A percentile compares a stretch with the other conserved stretches of the same genome.
Evolutionary conservation across 2,113 vertebrate genomes (phyloP).

Genomic region (Mastomys natalensis): DNA sequence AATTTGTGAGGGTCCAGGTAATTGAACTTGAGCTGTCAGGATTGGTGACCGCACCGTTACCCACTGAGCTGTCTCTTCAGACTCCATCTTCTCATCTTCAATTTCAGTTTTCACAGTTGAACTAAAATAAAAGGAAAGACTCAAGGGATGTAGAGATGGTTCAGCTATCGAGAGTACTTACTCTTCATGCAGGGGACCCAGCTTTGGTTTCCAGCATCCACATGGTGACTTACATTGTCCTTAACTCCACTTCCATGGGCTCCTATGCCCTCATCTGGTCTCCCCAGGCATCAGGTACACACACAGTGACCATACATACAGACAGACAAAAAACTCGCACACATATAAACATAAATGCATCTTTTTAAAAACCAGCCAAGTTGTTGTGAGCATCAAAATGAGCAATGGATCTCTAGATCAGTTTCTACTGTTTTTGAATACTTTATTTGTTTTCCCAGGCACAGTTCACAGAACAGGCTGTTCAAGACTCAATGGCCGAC

Average conservation of each 20-base stretch:
- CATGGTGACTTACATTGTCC: background rate
- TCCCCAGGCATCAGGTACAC: background rate
- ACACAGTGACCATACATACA: too few species aligned
- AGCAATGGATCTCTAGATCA: background rate
- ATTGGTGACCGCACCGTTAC: background rate
- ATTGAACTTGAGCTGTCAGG: background rate
- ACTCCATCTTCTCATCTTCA: background rate
- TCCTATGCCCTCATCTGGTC: background rate
- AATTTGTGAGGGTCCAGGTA: background rate
- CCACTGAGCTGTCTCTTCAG: background rate
- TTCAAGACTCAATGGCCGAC: background rate
- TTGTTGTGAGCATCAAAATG: background rate
- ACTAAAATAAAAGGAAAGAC: background rate
- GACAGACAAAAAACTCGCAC: background rate
- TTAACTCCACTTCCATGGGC: background rate
- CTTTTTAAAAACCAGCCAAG: background rate
- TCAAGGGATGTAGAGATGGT: background rate
- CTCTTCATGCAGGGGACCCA: background rate
- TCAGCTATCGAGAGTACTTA: background rate
- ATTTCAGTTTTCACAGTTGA: background rate
- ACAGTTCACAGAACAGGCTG: background rate
- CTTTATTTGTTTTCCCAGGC: too few species aligned
- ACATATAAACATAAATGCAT: background rate
- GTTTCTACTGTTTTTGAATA: background rate
- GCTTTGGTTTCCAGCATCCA: background rate